Evolutionary conservation across 2,888 invertebrate species (phyloP), one percentile per base, ranked within the genome.

Genomic region (Cancer borealis): DNA sequence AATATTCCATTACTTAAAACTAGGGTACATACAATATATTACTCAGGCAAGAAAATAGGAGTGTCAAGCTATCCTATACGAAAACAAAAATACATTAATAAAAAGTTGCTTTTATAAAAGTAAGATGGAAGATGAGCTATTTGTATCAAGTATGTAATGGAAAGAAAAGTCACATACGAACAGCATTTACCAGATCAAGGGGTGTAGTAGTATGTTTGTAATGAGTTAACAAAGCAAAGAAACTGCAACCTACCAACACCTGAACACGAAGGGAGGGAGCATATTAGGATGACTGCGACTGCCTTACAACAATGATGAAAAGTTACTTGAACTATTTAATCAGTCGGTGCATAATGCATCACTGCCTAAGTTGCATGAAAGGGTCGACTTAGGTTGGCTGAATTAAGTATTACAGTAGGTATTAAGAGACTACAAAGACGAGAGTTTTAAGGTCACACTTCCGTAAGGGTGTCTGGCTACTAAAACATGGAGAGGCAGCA

Each of bases 21-120:
- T 84, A 84, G 84, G 84, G 21, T 84, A 84, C 84, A 84, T 84
- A 84, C 84, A 84, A 84, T 84, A 84, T 39, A 84, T 39, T 30
- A 84, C 84, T 84, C 30, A 84, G 84, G 84, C 84, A 84, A 39
- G 39, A 84, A 84, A 39, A 84, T 10, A 1, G 17, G 54, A 54
- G 17, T 14, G 3, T 39, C 4, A 39, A 39, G 84, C 14, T 39
- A 3, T 39, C 84, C 30, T 39, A 39, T 12, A 84, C 14, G 39
- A 84, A 10, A 79, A 79, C 39, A 39, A 84, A 84, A 73, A 4
- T 73, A 73, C 6, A 73, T n/a, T 26, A 6, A n/a, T 73, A 73
- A 26, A 73, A 73, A 26, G 21, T 73, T 73, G 73, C 54, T 73
- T n/a, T 4, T 84, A 39, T 10, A 84, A 30, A 39, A 26, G 17